A percentile compares a stretch with the other conserved stretches of the same genome.
Conservation (phyloP, 2,888 invertebrate genomes). For the Netelia inedita region DNA sequence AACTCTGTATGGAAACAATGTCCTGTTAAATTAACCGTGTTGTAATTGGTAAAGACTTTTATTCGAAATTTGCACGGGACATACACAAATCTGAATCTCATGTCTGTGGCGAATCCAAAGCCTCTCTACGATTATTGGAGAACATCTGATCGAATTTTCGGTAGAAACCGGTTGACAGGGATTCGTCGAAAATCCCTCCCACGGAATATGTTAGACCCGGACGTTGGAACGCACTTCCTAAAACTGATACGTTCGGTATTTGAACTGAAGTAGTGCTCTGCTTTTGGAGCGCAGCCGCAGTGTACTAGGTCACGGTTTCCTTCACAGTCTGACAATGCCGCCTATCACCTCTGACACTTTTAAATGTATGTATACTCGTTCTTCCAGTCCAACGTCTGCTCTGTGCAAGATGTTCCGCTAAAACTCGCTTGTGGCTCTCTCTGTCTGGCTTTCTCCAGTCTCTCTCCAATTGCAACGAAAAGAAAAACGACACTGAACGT, state of each 20-base stretch:
- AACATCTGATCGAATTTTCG: conserved; percentile 17
- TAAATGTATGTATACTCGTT: background rate
- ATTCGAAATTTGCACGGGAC: conserved; percentile 14
- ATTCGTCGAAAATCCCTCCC: conserved; percentile 42
- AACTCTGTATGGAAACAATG: background rate
- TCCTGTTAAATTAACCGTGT: conserved; percentile 14
- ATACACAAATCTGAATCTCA: background rate
- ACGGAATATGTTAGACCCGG: conserved; percentile 59
- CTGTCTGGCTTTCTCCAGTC: too few relatives aligned
- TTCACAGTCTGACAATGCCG: conserved; percentile 44
- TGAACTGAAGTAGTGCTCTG: conserved; percentile 8
- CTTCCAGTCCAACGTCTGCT: conserved; percentile 1
- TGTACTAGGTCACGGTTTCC: background rate
- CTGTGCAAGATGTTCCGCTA: background rate
- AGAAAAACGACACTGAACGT: conserved; percentile 21
- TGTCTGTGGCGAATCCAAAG: conserved; percentile 13
- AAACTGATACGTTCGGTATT: conserved; percentile 62
- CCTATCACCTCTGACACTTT: conserved; percentile 6
- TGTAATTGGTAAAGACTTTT: conserved; percentile 25
- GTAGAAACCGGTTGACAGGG: conserved; percentile 18
- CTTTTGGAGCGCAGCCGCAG: too few relatives aligned
- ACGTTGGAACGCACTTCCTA: conserved; percentile 62
- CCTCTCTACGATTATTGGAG: background rate
- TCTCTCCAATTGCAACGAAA: background rate
- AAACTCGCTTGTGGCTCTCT: background rate